Evolutionary conservation across 2,113 vertebrate species (phyloP).

Genomic region (Thalassoma bifasciatum): DNA sequence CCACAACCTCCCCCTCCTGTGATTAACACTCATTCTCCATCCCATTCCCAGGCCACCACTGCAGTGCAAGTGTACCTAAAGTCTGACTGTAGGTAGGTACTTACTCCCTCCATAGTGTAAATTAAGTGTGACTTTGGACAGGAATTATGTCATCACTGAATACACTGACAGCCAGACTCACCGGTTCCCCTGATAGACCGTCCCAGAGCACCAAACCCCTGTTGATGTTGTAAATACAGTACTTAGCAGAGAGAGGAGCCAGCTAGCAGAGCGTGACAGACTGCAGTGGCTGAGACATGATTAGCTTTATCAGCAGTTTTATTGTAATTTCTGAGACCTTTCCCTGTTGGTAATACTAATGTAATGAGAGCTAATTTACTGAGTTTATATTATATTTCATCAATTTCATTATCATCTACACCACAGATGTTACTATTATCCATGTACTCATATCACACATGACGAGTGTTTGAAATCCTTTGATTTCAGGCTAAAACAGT

Average conservation of each 20-base stretch:
- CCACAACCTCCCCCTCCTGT: conserved; percentile 56
- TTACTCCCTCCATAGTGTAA: conserved; percentile 56
- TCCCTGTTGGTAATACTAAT: background rate
- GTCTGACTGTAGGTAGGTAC: conserved; percentile 83
- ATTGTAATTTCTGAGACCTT: conserved; percentile 16
- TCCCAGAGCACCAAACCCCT: conserved; percentile 49
- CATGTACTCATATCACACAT: conserved; percentile 21
- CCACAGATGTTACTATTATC: background rate
- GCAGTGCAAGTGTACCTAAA: conserved; percentile 84
- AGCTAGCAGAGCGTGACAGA: conserved; percentile 49
- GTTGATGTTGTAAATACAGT: conserved; percentile 49
- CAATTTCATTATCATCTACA: conserved; percentile 36
- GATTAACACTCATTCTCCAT: conserved; percentile 85
- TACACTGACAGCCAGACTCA: conserved; percentile 47
- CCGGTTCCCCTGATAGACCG: conserved; percentile 48
- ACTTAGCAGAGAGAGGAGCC: conserved; percentile 40
- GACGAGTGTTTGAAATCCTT: conserved; percentile 50
- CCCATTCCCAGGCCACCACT: conserved; percentile 83
- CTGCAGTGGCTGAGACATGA: conserved; percentile 65
- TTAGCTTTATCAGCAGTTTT: conserved; percentile 24
- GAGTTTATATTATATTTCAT: conserved; percentile 20
- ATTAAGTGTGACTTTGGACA: conserved; percentile 67
- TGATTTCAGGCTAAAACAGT: background rate
- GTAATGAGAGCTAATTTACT: background rate
- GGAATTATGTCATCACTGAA: conserved; percentile 63